Base-by-base conservation (phyloP, 2,113 vertebrate species). In the Alligator mississippiensis region DNA sequence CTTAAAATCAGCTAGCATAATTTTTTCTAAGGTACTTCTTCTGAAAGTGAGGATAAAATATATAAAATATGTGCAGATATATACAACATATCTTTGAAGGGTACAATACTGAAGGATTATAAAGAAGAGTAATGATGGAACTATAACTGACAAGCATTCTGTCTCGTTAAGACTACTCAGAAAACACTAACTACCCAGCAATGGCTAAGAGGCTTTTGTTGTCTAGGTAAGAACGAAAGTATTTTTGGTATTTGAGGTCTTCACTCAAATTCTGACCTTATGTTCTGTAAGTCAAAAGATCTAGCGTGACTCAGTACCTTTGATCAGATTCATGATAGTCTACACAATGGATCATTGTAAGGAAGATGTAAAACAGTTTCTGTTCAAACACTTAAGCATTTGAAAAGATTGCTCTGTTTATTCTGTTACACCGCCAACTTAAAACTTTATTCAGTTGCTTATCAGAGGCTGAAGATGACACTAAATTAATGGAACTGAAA, bases 121-220 rank as follows among this genome's bases (percentile, higher is more conserved):
- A 2, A 27, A 81, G 77, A 94, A 94, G 82, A 91, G 79, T 88
- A 94, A 82, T 78, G 93, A 94, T 19, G 62, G 80, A 94, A 94
- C 76, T 77, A 64, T 25, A 93, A 85, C 55, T 5, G 47, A 90
- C 18, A 77, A 91, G 72, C 58, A 83, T 68, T 91, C 91, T 76
- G 85, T 94, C 93, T 94, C 81, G 59, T 61, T 72, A 88, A 97
- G 88, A 83, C 64, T 5, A 82, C 91, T 94, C 90, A 84, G 92
- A 93, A 96, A 94, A 95, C 62, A 90, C 93, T 93, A 97, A 92
- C 94, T 86, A 77, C 38, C 34, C 60, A 90, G 93, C 74, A 78
- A 22, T 28, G 34, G 86, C 84, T 91, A 87, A 90, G 90, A 95
- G 57, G 58, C 63, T 83, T 94, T 89, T 86, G 89, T 85, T 96